Conservation (phyloP, 2,113 vertebrate genomes). For the Cyanoliseus patagonus region DNA sequence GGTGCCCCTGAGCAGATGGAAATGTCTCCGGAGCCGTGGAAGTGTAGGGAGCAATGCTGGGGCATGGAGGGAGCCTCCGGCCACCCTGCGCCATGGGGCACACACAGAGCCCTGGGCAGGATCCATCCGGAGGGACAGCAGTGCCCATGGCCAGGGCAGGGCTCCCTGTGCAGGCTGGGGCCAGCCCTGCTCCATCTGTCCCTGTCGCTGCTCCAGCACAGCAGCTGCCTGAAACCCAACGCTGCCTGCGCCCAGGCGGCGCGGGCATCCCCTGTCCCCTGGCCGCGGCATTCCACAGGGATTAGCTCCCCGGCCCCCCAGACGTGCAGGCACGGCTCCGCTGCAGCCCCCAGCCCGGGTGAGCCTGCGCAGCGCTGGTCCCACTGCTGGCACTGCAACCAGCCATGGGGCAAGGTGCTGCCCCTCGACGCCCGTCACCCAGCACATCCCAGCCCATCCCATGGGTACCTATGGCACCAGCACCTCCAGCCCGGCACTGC, state of each 20-base stretch:
- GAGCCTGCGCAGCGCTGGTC: neutral
- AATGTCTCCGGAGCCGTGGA: neutral
- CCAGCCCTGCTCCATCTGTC: slow-evolving; percentile 50
- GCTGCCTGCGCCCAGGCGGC: neutral
- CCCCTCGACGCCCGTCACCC: neutral
- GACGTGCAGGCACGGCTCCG: neutral
- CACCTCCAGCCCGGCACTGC: neutral
- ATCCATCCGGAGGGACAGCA: neutral
- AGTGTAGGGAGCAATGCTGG: accelerated
- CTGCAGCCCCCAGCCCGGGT: neutral
- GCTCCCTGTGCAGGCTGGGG: neutral
- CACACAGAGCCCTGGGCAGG: neutral
- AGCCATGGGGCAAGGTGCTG: neutral
- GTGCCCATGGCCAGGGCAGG: neutral
- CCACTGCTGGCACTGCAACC: neutral
- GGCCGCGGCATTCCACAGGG: slow-evolving; percentile 28
- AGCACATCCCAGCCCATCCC: neutral
- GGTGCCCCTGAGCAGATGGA: neutral
- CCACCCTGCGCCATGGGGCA: neutral
- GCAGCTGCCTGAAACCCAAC: slow-evolving; percentile 69
- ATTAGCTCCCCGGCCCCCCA: slow-evolving; percentile 1
- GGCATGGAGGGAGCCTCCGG: neutral
- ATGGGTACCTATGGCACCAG: accelerated
- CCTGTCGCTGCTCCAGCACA: neutral
- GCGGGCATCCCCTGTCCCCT: neutral